Evolutionary conservation across 1,140 invertebrate genomes (phyloP).

Genomic region (Streblospio benedicti): DNA sequence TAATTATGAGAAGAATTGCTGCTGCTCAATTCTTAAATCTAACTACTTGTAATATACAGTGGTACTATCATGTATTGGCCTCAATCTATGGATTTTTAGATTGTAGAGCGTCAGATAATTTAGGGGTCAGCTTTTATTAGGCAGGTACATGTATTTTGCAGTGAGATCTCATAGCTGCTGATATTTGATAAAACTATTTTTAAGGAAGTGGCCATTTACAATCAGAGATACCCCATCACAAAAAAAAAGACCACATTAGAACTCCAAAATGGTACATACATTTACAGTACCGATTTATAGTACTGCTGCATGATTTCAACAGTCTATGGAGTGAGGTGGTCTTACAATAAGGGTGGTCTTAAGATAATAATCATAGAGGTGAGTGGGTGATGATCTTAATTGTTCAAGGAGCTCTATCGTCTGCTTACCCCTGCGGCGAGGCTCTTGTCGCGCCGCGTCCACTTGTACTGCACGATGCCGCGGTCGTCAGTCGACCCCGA

Average conservation of each 20-base stretch:
- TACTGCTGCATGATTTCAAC: not conserved
- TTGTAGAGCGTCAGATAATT: too few species aligned
- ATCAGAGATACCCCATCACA: not conserved
- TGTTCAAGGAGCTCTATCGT: constrained; percentile 51
- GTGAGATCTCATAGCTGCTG: too few species aligned
- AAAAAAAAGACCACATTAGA: not conserved
- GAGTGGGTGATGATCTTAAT: not conserved
- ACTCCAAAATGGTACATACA: not conserved
- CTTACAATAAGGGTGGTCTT: not conserved
- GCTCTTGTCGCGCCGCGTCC: constrained; percentile 70
- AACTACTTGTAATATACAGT: too few species aligned
- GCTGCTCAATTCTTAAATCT: not conserved
- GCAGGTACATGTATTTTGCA: too few species aligned
- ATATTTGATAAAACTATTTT: too few species aligned
- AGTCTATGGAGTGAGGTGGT: not conserved
- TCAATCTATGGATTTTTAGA: too few species aligned
- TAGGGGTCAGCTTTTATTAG: too few species aligned
- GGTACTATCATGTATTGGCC: too few species aligned
- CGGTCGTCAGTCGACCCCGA: constrained; percentile 78
- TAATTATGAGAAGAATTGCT: not conserved
- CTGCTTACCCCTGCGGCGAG: constrained; percentile 67
- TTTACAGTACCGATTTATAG: not conserved
- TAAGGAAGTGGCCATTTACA: too few species aligned
- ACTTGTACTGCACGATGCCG: constrained; percentile 71
- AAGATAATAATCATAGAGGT: not conserved